Evolutionary conservation across 2,888 invertebrate species (phyloP).

Genomic region (Gnatocerus cornutus): DNA sequence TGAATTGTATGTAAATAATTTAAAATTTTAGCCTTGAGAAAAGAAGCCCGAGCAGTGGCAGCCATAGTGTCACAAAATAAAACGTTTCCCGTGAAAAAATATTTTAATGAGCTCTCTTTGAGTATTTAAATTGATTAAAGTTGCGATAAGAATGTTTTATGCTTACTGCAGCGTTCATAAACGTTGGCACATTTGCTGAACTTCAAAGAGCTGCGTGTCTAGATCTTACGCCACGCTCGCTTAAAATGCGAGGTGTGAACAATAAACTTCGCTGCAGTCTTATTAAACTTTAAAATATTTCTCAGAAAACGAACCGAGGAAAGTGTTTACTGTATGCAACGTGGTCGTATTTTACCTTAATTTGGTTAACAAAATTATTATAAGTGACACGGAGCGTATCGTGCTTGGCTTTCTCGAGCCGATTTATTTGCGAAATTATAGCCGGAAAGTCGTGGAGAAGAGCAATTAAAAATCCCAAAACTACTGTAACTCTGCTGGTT

Average conservation of each 20-base stretch:
- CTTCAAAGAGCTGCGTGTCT: slow-evolving; percentile 24
- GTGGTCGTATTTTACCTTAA: slow-evolving; percentile 51
- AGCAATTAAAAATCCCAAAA: slow-evolving; percentile 46
- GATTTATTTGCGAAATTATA: slow-evolving; percentile 43
- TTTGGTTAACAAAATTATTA: slow-evolving; percentile 54
- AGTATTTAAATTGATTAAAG: neutral
- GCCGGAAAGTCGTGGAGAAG: slow-evolving; percentile 40
- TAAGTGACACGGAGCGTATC: slow-evolving; percentile 49
- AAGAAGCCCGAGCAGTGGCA: too few species aligned
- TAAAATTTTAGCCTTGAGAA: too few species aligned
- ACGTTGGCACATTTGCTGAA: slow-evolving; percentile 1
- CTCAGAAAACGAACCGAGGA: slow-evolving; percentile 46
- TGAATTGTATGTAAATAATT: too few species aligned
- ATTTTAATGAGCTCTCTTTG: too few species aligned
- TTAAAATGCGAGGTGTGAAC: slow-evolving; percentile 54
- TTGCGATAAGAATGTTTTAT: slow-evolving; percentile 1
- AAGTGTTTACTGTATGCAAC: slow-evolving; percentile 50
- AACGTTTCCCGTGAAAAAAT: too few species aligned
- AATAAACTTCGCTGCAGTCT: slow-evolving; percentile 49
- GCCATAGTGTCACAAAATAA: too few species aligned
- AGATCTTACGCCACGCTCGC: slow-evolving; percentile 30
- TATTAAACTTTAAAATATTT: slow-evolving; percentile 56
- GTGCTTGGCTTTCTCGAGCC: slow-evolving; percentile 33
- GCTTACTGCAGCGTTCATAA: slow-evolving; percentile 2
- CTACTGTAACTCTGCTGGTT: slow-evolving; percentile 38